phyloP scores from a whole-genome alignment of 1,140 invertebrate genomes.

The Melipona quadrifasciata region DNA sequence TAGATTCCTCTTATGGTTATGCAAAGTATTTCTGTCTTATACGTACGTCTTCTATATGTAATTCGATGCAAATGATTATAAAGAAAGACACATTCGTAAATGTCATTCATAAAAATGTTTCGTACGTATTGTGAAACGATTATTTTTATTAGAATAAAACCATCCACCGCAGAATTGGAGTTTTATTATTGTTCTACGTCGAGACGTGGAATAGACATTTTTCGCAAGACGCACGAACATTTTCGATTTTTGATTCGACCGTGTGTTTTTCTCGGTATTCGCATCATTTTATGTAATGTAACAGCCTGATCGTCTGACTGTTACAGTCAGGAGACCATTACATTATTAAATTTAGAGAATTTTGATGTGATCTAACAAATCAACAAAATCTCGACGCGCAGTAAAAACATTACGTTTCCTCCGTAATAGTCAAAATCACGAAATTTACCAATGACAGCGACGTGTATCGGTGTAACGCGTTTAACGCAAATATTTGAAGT shows the following conservation, averaged over 20 bases:
- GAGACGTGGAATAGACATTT: no score
- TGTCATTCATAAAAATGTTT: background rate
- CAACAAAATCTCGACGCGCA: background rate
- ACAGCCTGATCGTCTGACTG: no score
- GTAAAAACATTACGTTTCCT: background rate
- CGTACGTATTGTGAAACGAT: background rate
- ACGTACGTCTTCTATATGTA: background rate
- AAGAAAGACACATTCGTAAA: background rate
- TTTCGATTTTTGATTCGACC: no score
- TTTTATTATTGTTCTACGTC: background rate
- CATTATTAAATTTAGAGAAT: background rate
- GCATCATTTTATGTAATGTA: no score
- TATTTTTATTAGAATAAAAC: background rate
- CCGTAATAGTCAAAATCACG: background rate
- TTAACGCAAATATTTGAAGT: background rate
- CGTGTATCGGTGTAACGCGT: background rate
- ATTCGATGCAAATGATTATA: background rate
- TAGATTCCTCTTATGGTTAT: background rate
- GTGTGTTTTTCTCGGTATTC: no score
- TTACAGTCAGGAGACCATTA: no score
- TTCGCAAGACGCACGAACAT: no score
- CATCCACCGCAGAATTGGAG: background rate
- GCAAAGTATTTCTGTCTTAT: background rate
- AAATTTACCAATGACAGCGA: background rate
- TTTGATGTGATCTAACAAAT: background rate